Percentiles rank a stretch among this genome's conserved stretches.
These are phyloP conservation scores for Fistularia tabacaria DNA, from an alignment of 2,797 vertebrate species.

Conservation along the genomic window DNA sequence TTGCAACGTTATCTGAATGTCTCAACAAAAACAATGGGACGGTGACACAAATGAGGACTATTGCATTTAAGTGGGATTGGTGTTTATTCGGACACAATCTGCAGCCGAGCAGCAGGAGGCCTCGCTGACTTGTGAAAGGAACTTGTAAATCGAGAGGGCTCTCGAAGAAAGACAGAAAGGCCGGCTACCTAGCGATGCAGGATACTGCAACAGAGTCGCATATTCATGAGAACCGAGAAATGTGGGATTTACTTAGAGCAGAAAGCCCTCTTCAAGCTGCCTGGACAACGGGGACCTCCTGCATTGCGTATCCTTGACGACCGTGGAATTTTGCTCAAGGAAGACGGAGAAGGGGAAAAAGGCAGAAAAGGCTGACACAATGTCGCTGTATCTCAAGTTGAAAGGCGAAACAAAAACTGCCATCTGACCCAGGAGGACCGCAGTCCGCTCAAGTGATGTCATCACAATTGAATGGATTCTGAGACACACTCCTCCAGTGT, in stretches of 20 bases:
- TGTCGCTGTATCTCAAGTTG: not conserved
- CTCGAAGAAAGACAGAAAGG: not conserved
- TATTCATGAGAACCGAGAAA: slow-evolving; percentile 8
- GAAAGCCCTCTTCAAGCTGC: slow-evolving; percentile 3
- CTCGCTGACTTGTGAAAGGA: not conserved
- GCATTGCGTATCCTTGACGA: slow-evolving; percentile 35
- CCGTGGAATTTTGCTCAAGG: slow-evolving; percentile 8
- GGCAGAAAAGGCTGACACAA: slow-evolving; percentile 1
- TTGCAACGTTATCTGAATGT: no score
- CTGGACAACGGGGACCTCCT: slow-evolving; percentile 24
- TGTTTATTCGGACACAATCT: not conserved
- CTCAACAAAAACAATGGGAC: no score
- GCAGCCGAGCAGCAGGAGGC: not conserved
- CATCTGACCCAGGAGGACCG: not conserved
- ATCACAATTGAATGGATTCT: not conserved
- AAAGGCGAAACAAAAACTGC: not conserved
- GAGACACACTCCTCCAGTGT: not conserved
- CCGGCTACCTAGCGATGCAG: not conserved
- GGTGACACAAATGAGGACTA: no score
- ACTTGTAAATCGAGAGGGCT: not conserved
- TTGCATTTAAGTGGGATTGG: no score
- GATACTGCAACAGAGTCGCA: slow-evolving; percentile 8
- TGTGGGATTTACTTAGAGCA: slow-evolving; percentile 4
- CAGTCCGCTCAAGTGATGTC: no score
- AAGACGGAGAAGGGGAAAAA: slow-evolving; percentile 4